phyloP scores from a whole-genome alignment of 2,797 vertebrate species.

The Glyptemys insculpta region DNA sequence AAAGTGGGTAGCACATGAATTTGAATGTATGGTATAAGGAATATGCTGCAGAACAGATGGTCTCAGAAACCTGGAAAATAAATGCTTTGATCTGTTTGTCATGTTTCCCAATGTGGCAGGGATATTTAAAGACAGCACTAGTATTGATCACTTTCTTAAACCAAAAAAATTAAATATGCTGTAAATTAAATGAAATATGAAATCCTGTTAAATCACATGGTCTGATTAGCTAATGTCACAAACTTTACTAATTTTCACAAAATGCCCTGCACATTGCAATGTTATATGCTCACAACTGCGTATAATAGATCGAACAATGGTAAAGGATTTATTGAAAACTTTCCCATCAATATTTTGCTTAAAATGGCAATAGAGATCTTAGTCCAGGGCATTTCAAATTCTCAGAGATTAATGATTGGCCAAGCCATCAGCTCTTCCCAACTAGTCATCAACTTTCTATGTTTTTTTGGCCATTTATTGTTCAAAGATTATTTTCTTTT shows the following conservation, averaged over 20 bases:
- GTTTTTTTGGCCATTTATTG: too few species aligned
- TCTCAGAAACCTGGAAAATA: background rate
- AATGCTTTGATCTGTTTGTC: background rate
- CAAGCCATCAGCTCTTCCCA: background rate
- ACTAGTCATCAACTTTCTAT: too few species aligned
- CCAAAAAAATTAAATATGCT: background rate
- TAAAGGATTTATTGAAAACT: background rate
- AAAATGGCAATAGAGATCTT: background rate
- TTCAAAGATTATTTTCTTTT: too few species aligned
- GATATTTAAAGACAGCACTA: background rate
- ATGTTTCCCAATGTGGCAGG: too few species aligned
- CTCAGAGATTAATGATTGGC: background rate
- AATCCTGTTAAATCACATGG: rapidly evolving
- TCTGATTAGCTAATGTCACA: background rate
- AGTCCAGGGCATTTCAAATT: background rate
- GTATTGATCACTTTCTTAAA: background rate
- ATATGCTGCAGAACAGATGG: background rate
- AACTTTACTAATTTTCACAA: background rate
- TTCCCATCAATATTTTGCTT: background rate
- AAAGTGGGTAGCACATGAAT: background rate
- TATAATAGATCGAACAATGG: background rate
- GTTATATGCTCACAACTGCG: background rate
- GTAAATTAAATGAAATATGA: background rate
- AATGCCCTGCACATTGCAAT: background rate
- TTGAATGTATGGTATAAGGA: background rate